A percentile compares a stretch with the other conserved stretches of the same genome.
phyloP scores from a whole-genome alignment of 2,113 vertebrate species.

The Mormyrus iriodes region DNA sequence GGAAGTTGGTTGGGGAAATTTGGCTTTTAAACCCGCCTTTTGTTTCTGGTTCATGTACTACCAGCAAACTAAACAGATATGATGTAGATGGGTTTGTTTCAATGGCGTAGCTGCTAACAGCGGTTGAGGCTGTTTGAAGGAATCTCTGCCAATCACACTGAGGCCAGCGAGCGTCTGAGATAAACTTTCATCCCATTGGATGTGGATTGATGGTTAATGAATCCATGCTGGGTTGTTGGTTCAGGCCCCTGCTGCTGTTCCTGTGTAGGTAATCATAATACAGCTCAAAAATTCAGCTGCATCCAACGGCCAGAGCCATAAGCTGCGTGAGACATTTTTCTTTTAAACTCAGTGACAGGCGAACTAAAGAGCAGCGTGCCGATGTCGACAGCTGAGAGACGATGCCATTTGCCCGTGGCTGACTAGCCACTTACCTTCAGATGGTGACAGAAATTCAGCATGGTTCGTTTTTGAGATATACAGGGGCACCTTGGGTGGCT shows the following conservation, averaged over 20 bases:
- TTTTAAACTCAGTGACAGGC: not conserved
- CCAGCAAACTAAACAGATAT: not conserved
- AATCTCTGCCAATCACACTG: not conserved
- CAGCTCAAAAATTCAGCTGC: not conserved
- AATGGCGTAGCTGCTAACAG: not conserved
- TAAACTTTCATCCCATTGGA: not conserved
- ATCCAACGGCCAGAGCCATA: not conserved
- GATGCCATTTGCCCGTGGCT: not conserved
- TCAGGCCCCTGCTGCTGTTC: not conserved
- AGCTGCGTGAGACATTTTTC: not conserved
- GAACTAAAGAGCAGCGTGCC: not conserved
- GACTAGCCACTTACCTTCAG: not conserved
- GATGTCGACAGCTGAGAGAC: not conserved
- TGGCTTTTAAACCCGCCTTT: constrained; percentile 3
- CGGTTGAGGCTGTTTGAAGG: no score
- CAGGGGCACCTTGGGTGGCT: not conserved
- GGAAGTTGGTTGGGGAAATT: not conserved
- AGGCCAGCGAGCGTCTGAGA: not conserved
- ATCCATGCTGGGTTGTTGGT: not conserved
- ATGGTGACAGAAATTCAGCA: not conserved
- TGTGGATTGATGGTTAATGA: not conserved
- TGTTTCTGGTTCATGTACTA: not conserved
- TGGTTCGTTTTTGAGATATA: not conserved
- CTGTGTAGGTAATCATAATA: not conserved
- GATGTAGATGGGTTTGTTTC: not conserved